Base-by-base conservation (phyloP, 2,797 vertebrate species). In the Hafferia zeledoni region DNA sequence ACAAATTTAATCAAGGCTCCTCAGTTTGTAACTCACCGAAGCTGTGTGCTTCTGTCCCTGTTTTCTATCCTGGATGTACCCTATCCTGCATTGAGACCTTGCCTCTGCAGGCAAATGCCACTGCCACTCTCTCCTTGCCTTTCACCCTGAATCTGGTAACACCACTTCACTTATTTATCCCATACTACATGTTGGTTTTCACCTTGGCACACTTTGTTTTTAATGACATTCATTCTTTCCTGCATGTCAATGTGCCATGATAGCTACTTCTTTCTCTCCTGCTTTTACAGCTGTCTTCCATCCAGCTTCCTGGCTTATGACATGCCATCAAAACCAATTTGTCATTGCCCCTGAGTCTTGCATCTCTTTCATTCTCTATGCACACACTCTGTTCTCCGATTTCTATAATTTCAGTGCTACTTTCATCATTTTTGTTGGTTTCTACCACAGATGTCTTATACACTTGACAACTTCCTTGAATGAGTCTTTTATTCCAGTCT, bases 121-220 rank as follows among this genome's bases (percentile, higher is more conserved):
- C 11, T 30, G 9, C 20, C 49, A 9, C 17, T 37, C 37, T 19
- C 13, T 67, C 30, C 41, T 31, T 52, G 15, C 2, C 2, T 59
- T 30, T 63, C 44, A 7, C 11, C 27, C 60, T 60, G 31, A 8
- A 64, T 17, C 13, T 39, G 17, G 11, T 15, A n/a, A 49, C 30
- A 16, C 6, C 1, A 2, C 6, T 10, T 10, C 6, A 1, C 25
- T 59, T 64, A 11, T n/a, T n/a, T n/a, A n/a, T n/a, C n/a, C 17
- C 72, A 5, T n/a, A 33, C 16, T 52, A 20, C 4, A 0, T 6
- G 10, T 9, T 25, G 9, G 7, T 60, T 92, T 65, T 61, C 43
- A 65, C 9, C 6, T 37, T 44, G 37, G 22, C 6, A 8, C 24
- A 71, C 11, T 10, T 67, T 56, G 22, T 49, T 14, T 75, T 43